Base-by-base conservation (phyloP, 2,113 vertebrate genomes). In the Xiphophorus couchianus region DNA sequence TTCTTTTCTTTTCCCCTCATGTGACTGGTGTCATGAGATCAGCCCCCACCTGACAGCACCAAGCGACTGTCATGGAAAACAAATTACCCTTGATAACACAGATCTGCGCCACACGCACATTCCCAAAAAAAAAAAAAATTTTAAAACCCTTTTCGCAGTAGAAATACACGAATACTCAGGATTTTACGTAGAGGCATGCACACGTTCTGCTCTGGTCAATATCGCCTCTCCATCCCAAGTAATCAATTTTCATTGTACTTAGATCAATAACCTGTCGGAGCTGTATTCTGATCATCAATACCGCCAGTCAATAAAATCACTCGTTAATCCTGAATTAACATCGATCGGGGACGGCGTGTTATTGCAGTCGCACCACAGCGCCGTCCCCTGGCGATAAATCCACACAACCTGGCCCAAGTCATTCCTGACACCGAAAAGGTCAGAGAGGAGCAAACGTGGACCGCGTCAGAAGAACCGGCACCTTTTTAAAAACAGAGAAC, bases 241-340 rank as follows among this genome's bases (percentile, higher is more conserved):
- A 74, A 89, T 93, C 86, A 69, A 71, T 93, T 87, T 80, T 83
- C 78, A 88, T 89, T 90, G 65, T 48, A 8, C 48, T 71, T 66
- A 4, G 62, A 28, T 88, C 84, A 33, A 88, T 90, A 39, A 2
- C 33, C 74, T 28, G 71, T 88, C 81, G 71, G 72, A 73, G 3
- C 78, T 4, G 58, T 30, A 22, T 85, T 90, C 81, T 72, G 80
- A 92, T 89, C 89, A 69, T 85, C 88, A 70, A 31, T 77, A 51
- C 28, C 28, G 0, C 0, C 42, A 63, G 85, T 88, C 75, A 0
- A 86, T 82, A 51, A 66, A 80, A 86, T 91, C 71, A 58, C 72
- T 76, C 85, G 61, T 88, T 84, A 86, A 87, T 88, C 64, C 81
- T 68, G 80, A 83, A 85, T 86, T 82, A 83, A 33, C 83, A 92